Base-by-base conservation (phyloP, 2,797 vertebrate genomes). In the Sebastiscus albofasciatus region DNA sequence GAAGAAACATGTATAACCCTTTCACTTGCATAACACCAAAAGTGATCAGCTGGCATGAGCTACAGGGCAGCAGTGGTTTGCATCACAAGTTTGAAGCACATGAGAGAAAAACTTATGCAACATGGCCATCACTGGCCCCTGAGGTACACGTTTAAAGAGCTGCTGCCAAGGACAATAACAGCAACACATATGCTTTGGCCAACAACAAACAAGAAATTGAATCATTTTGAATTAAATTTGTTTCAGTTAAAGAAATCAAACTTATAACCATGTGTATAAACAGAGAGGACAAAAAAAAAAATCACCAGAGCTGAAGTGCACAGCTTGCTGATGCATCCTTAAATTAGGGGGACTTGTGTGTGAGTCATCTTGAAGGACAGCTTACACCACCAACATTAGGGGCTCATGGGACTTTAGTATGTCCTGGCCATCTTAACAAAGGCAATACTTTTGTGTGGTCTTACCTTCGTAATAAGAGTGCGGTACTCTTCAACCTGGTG, bases 401-500 rank as follows among this genome's bases (percentile, higher is more conserved):
- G 24, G 22, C 22, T 80, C 39, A 20, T 6, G 11, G 18, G 31
- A 34, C 29, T 75, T 68, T 26, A 6, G n/a, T 20, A 27, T 70
- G 55, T 54, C 49, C 29, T 54, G 18, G 22, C n/a, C 10, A 67
- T 67, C 22, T 16, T 14, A 8, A 58, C n/a, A 68, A 42, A 58
- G 26, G 52, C 13, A 65, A 39, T 16, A 36, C 7, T 61, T 70
- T 14, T 49, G 33, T 33, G 29, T 11, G 22, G 60, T 64, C 85
- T 74, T 96, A 99, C 99, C 97, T 99, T 99, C 52, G 98, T 99
- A 88, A 99, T 99, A 72, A 99, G 98, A 26, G 98, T 97, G 58
- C 99, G 96, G 93, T 99, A 99, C 84, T 99, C 99, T 90, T 99
- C 98, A 78, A 99, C 99, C 77, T 97, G 96, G 93, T 98, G 97